These are phyloP conservation scores for Mohoua ochrocephala DNA, from an alignment of 2,113 vertebrate species.

Conservation along the genomic window DNA sequence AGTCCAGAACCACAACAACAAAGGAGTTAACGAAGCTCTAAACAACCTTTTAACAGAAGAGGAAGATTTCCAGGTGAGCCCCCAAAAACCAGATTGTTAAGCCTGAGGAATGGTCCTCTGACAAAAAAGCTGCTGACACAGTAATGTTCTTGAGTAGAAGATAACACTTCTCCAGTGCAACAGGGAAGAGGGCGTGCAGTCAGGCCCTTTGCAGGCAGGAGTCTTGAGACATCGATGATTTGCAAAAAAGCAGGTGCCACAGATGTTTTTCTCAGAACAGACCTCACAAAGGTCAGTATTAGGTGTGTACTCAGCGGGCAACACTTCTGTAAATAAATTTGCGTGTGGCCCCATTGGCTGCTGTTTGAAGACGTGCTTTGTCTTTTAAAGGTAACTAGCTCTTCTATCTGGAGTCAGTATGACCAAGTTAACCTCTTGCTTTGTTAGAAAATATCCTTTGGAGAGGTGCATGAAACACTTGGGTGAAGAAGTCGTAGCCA, in stretches of 20 bases:
- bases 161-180: neutral
- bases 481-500: neutral
- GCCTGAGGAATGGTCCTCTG: neutral
- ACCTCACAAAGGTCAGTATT: neutral
- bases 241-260: neutral
- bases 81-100: neutral
- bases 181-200: neutral
- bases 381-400: neutral
- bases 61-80: conserved; percentile 86
- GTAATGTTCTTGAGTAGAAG: neutral
- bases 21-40: conserved; percentile 86
- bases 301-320: neutral
- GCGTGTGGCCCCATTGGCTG: neutral
- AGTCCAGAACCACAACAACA: conserved; percentile 90
- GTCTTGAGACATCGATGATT: neutral
- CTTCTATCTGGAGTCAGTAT: neutral
- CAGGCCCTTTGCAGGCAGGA: neutral
- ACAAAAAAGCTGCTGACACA: neutral
- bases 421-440: neutral
- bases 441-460: neutral
- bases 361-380: neutral
- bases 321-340: neutral
- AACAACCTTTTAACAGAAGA: conserved; percentile 89
- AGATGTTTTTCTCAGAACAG: neutral
- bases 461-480: neutral